These are phyloP conservation scores for Dryoscopus gambensis DNA, from an alignment of 2,113 vertebrate genomes.

Conservation along the genomic window DNA sequence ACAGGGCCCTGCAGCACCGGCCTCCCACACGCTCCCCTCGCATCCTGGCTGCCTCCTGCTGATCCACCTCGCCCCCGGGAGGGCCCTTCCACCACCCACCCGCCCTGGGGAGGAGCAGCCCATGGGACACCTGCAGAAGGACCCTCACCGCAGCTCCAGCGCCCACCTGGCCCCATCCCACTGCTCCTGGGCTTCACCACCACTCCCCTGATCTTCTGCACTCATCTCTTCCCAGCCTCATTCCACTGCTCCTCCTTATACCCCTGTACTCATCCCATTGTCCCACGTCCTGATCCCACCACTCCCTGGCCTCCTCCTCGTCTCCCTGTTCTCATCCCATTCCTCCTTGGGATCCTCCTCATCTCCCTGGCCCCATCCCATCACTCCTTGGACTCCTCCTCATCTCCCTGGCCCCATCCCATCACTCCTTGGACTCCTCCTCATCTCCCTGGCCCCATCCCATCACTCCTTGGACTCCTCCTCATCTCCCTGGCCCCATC, in stretches of 20 bases:
- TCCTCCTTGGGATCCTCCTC: fast-evolving
- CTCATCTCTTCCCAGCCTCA: background rate
- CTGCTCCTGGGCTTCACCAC: background rate
- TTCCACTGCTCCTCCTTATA: background rate
- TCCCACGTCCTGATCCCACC: background rate
- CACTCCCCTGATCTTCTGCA: background rate
- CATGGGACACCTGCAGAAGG: background rate
- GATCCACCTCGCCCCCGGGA: fast-evolving
- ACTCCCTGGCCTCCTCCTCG: background rate
- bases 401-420: background rate
- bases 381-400: background rate
- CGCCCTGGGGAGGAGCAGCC: background rate
- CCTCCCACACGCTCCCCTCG: fast-evolving
- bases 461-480: background rate
- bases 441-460: background rate
- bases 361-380: background rate
- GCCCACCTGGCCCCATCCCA: background rate
- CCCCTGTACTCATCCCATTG: background rate
- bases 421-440: background rate
- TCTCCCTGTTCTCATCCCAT: background rate
- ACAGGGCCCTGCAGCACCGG: fast-evolving
- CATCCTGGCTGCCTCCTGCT: background rate
- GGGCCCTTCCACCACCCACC: background rate
- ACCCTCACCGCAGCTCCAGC: fast-evolving
- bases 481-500: background rate